phyloP scores from a whole-genome alignment of 2,888 invertebrate species.

The Aleiodes testaceus region DNA sequence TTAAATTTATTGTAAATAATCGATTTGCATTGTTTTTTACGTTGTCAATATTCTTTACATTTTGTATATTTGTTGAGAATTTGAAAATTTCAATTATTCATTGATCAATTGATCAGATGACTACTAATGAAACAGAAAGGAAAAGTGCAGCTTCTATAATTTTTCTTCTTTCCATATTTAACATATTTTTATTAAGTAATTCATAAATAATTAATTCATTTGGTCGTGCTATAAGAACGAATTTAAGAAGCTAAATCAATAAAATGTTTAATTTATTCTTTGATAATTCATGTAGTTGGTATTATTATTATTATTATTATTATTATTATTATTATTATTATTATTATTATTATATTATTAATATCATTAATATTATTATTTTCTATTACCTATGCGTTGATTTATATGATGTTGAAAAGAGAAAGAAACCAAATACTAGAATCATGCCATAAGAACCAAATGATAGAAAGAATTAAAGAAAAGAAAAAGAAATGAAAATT shows the following conservation, averaged over 20 bases:
- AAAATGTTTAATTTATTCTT: constrained; percentile 17
- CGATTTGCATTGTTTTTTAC: constrained; percentile 2
- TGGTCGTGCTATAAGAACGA: constrained; percentile 3
- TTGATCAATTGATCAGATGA: neutral
- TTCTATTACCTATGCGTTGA: constrained; percentile 6
- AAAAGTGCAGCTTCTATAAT: constrained; percentile 10
- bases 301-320: constrained; percentile 26
- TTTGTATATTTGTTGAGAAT: constrained; percentile 2
- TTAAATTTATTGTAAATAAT: constrained; percentile 1
- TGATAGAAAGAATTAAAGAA: constrained; percentile 54
- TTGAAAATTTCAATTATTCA: constrained; percentile 1
- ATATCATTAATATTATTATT: constrained; percentile 22
- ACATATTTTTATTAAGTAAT: constrained; percentile 17
- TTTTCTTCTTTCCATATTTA: constrained; percentile 12
- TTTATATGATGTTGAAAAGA: constrained; percentile 51
- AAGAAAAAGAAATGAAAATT: constrained; percentile 22
- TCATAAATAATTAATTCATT: constrained; percentile 1
- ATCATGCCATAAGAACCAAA: constrained; percentile 72
- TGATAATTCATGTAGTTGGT: constrained; percentile 11
- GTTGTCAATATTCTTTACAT: neutral
- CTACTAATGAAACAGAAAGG: neutral
- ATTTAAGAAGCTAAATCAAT: neutral
- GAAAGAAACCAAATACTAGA: constrained; percentile 70
- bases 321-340: constrained; percentile 1
- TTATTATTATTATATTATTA: constrained; percentile 31